Evolutionary conservation across 2,113 vertebrate species (phyloP).

Genomic region (Perognathus longimembris): DNA sequence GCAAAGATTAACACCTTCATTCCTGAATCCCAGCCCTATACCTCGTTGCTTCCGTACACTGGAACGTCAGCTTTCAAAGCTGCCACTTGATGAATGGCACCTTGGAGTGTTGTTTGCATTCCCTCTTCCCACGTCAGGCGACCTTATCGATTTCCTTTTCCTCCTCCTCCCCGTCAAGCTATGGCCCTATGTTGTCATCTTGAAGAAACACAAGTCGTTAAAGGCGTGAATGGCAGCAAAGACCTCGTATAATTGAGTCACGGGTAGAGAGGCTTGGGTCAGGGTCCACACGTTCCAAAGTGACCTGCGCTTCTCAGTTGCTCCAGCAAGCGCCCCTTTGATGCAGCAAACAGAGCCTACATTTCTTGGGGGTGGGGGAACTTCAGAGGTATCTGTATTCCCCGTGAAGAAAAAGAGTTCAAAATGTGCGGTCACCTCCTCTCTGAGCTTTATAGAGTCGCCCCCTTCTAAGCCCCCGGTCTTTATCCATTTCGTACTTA

Average conservation of each 20-base stretch:
- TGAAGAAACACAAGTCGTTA: neutral
- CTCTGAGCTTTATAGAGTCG: neutral
- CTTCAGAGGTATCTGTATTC: neutral
- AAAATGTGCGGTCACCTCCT: neutral
- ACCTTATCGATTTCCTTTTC: neutral
- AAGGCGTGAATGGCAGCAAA: neutral
- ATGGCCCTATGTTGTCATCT: neutral
- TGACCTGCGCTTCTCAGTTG: neutral
- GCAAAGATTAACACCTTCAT: slow-evolving; percentile 63
- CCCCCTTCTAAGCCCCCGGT: neutral
- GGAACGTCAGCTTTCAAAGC: neutral
- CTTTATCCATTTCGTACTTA: neutral
- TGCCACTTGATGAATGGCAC: neutral
- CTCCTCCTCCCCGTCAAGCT: neutral
- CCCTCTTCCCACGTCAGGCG: neutral
- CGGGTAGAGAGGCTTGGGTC: neutral
- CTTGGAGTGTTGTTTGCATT: neutral
- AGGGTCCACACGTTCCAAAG: neutral
- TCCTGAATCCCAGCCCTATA: neutral
- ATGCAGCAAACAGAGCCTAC: neutral
- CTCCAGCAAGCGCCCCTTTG: neutral
- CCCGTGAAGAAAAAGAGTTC: neutral
- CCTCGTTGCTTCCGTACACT: neutral
- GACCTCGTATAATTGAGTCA: neutral
- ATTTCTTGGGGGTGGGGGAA: neutral